Conservation (phyloP, 2,113 vertebrate species). For the Acanthochromis polyacanthus region DNA sequence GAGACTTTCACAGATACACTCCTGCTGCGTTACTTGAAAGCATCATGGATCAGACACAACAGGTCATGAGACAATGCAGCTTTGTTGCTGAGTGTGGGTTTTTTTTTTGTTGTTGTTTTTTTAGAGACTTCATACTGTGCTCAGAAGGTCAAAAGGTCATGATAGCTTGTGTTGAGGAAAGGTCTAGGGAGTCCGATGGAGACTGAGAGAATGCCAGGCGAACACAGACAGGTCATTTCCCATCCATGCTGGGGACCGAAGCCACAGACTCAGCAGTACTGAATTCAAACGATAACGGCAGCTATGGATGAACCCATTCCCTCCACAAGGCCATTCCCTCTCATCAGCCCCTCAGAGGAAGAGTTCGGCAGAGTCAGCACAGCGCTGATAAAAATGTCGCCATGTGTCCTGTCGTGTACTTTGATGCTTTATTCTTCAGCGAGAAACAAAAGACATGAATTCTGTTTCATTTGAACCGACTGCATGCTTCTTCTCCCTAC, state of each 20-base stretch:
- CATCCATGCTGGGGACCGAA: constrained; percentile 39
- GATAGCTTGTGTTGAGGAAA: constrained; percentile 30
- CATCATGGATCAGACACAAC: constrained; percentile 75
- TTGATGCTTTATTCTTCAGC: constrained; percentile 37
- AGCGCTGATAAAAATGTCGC: constrained; percentile 56
- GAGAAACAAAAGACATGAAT: constrained; percentile 28
- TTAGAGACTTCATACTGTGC: constrained; percentile 23
- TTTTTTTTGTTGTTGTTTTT: neutral
- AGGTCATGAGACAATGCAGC: constrained; percentile 57
- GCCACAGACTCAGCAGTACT: constrained; percentile 48
- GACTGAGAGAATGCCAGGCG: constrained; percentile 56
- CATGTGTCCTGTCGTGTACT: constrained; percentile 31
- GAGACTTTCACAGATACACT: constrained; percentile 43
- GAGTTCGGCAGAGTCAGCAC: constrained; percentile 72
- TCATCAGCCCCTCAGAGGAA: constrained; percentile 69
- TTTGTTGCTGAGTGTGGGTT: constrained; percentile 7
- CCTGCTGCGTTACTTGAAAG: constrained; percentile 66
- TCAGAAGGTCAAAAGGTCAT: constrained; percentile 45
- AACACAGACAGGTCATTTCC: constrained; percentile 70
- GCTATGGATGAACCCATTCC: constrained; percentile 56
- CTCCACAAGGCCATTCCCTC: constrained; percentile 60
- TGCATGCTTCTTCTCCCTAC: neutral
- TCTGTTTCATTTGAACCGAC: constrained; percentile 10
- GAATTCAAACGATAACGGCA: constrained; percentile 54
- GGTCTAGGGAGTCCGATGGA: constrained; percentile 22